Conservation (phyloP, 2,888 invertebrate species). For the Cataglyphis cursor region DNA sequence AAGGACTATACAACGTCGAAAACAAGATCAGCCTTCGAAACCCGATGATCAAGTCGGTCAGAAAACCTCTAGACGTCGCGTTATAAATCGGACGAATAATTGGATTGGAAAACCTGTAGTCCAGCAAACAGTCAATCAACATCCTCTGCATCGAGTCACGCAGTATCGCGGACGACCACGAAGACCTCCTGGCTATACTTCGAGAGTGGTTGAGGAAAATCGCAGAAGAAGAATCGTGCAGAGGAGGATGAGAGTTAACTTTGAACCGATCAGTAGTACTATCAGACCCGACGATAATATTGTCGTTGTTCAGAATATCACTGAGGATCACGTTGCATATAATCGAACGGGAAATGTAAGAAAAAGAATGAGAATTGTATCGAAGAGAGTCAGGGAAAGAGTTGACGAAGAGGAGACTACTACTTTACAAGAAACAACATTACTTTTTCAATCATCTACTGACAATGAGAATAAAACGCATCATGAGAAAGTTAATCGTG, state of each 20-base stretch:
- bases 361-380: neutral
- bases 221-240: conserved; percentile 13
- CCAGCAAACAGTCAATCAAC: neutral
- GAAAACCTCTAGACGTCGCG: conserved; percentile 22
- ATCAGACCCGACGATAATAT: neutral
- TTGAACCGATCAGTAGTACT: neutral
- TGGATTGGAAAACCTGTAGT: conserved; percentile 3
- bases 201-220: conserved; percentile 5
- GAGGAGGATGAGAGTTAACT: conserved; percentile 8
- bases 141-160: conserved; percentile 51
- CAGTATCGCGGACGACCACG: conserved; percentile 60
- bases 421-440: neutral
- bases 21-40: neutral
- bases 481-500: neutral
- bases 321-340: neutral
- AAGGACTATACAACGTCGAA: neutral
- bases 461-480: neutral
- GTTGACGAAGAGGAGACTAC: neutral
- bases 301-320: neutral
- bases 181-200: conserved; percentile 21
- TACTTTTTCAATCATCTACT: neutral
- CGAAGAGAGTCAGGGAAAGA: neutral
- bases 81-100: conserved; percentile 41
- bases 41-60: neutral
- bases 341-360: neutral